phyloP scores from a whole-genome alignment of 2,888 invertebrate genomes.

The Hyles lineata region DNA sequence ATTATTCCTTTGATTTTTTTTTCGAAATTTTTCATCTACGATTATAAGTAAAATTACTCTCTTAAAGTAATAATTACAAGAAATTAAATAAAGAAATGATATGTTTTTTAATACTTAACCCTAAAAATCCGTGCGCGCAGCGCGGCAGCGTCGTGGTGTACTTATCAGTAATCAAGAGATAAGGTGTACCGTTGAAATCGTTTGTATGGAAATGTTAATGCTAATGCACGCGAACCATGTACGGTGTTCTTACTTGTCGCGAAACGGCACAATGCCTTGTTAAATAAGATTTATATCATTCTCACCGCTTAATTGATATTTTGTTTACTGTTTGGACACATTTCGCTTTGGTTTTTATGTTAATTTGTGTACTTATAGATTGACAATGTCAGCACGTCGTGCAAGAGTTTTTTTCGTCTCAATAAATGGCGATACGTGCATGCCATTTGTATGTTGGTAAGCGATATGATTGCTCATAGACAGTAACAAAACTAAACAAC shows the following conservation, averaged over 20 bases:
- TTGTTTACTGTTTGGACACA: background rate
- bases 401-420: too few species aligned
- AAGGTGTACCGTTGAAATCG: slow-evolving; percentile 29
- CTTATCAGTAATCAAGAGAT: background rate
- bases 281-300: background rate
- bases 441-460: too few species aligned
- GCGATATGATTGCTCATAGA: too few species aligned
- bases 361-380: too few species aligned
- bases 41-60: too few species aligned
- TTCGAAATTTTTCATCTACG: too few species aligned
- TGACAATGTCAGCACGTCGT: too few species aligned
- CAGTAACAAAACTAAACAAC: too few species aligned
- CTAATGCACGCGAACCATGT: slow-evolving; percentile 15
- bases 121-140: background rate
- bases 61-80: too few species aligned
- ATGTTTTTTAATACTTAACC: background rate
- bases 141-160: background rate
- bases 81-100: background rate
- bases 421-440: too few species aligned
- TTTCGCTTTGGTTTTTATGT: background rate
- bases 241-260: background rate
- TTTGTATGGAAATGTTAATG: slow-evolving; percentile 27
- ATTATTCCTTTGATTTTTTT: too few species aligned
- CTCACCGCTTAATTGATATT: background rate
- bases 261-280: slow-evolving; percentile 16